Conservation (phyloP, 2,113 vertebrate species). For the Rhegmatorhina hoffmannsi region DNA sequence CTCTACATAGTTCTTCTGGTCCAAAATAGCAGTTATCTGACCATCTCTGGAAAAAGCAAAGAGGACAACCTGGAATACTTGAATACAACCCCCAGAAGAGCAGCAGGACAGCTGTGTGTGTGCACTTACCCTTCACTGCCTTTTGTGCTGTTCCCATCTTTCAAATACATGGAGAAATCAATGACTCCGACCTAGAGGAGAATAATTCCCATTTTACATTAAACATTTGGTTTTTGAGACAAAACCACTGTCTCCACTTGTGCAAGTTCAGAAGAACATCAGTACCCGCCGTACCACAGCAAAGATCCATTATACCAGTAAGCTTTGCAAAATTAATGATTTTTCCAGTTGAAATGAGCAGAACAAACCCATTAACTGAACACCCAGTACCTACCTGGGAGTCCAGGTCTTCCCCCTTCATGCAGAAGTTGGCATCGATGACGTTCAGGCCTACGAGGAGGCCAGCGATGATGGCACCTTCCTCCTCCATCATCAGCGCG, state of each 20-base stretch:
- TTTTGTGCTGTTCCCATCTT: conserved; percentile 95
- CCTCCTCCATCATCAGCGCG: conserved; percentile 99
- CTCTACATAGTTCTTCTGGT: conserved; percentile 99
- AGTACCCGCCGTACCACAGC: neutral
- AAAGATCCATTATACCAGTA: neutral
- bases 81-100: neutral
- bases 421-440: conserved; percentile 98
- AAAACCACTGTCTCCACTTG: neutral
- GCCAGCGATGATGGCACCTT: conserved; percentile 96
- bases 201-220: neutral
- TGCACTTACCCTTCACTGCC: conserved; percentile 90
- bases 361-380: neutral
- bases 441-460: conserved; percentile 95
- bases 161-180: conserved; percentile 99
- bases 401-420: conserved; percentile 98
- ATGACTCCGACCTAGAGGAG: conserved; percentile 92
- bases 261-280: neutral
- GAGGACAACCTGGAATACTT: neutral
- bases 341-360: neutral
- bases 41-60: conserved; percentile 81
- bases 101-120: neutral
- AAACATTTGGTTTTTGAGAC: neutral
- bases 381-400: conserved; percentile 90
- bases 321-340: neutral
- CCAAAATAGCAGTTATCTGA: conserved; percentile 97